Conservation (phyloP, 2,797 vertebrate genomes). For the Thaleichthys pacificus region DNA sequence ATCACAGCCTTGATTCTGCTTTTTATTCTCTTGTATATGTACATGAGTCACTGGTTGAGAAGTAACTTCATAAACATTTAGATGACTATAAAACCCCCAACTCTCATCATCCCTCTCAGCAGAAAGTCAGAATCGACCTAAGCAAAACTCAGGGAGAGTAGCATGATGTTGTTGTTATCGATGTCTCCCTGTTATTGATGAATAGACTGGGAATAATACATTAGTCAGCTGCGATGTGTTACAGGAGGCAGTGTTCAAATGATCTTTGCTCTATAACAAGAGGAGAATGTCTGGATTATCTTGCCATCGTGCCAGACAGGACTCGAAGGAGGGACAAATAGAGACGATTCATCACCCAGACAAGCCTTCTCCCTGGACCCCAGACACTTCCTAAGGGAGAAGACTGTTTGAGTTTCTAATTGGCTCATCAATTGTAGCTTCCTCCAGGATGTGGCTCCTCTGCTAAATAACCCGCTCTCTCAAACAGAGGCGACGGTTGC, state of each 20-base stretch:
- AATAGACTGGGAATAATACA: too few species aligned
- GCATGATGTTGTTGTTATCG: too few species aligned
- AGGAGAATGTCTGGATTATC: background rate
- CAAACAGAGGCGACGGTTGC: background rate
- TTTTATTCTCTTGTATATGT: too few species aligned
- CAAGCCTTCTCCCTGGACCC: conserved; percentile 13
- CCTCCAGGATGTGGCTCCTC: background rate
- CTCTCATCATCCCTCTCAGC: too few species aligned
- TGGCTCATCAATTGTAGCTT: conserved; percentile 27
- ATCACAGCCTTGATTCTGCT: too few species aligned
- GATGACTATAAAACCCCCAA: too few species aligned
- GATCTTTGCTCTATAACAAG: background rate
- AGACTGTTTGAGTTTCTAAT: conserved; percentile 23
- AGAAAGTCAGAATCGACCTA: too few species aligned
- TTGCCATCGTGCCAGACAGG: conserved; percentile 21
- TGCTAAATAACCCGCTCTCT: background rate
- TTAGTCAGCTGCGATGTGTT: background rate
- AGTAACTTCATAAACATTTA: too few species aligned
- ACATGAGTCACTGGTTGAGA: too few species aligned
- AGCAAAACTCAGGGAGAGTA: too few species aligned
- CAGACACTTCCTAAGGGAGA: conserved; percentile 12
- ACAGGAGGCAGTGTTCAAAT: background rate
- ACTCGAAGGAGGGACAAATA: background rate
- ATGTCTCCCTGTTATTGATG: too few species aligned
- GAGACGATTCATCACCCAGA: background rate